Evolutionary conservation across 1,140 invertebrate species (phyloP).

Genomic region (Eueides isabella): DNA sequence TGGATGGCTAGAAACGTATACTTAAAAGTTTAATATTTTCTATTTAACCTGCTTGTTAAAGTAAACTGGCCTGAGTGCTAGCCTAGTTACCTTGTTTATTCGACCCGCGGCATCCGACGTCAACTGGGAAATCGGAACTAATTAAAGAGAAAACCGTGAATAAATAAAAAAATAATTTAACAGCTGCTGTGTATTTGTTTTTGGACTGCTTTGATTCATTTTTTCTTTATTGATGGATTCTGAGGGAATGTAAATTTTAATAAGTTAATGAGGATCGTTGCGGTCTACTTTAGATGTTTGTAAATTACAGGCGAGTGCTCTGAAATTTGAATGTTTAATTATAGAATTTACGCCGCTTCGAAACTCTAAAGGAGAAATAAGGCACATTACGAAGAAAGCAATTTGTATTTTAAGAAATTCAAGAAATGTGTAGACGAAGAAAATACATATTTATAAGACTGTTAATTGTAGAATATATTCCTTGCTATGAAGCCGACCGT

Average conservation of each 20-base stretch:
- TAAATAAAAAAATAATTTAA: not conserved
- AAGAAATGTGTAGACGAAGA: too few species aligned
- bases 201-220: not conserved
- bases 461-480: too few species aligned
- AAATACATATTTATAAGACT: too few species aligned
- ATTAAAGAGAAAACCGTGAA: constrained; percentile 3
- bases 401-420: too few species aligned
- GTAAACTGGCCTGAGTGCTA: constrained; percentile 12
- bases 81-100: constrained; percentile 13
- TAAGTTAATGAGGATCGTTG: not conserved
- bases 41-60: constrained; percentile 8
- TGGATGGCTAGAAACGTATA: not conserved
- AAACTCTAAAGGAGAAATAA: too few species aligned
- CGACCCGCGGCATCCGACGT: not conserved
- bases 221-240: not conserved
- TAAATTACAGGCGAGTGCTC: not conserved
- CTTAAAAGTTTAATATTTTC: constrained; percentile 8
- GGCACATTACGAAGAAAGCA: too few species aligned
- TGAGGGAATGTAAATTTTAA: not conserved
- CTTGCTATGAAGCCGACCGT: not conserved
- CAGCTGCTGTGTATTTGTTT: not conserved
- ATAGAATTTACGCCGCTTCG: too few species aligned
- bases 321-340: too few species aligned
- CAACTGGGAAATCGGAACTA: constrained; percentile 12
- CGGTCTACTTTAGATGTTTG: not conserved